Evolutionary conservation across 1,140 invertebrate genomes (phyloP).

Genomic region (Apocrypta bakeri): DNA sequence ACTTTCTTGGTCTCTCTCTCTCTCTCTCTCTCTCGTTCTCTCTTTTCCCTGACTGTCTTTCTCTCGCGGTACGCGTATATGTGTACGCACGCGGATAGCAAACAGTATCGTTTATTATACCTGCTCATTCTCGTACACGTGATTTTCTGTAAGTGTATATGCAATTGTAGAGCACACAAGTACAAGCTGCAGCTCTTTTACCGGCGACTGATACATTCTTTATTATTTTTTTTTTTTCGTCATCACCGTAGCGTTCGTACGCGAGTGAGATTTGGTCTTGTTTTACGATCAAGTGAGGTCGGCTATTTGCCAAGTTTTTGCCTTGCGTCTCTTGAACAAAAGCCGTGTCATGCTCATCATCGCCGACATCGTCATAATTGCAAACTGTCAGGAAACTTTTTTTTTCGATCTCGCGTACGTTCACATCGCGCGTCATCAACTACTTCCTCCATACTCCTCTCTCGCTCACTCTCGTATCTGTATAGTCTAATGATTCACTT

Average conservation of each 20-base stretch:
- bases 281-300: background rate
- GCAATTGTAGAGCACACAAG: background rate
- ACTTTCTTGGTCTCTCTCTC: conserved; percentile 66
- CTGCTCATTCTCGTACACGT: conserved; percentile 38
- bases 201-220: conserved; percentile 9
- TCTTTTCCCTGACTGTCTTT: conserved; percentile 1
- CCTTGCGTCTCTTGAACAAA: background rate
- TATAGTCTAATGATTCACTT: background rate
- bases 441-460: too few relatives aligned
- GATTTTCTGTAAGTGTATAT: conserved; percentile 26
- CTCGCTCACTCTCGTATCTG: background rate
- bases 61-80: background rate
- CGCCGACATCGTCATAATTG: background rate
- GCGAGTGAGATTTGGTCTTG: background rate
- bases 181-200: background rate
- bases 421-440: background rate
- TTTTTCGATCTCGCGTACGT: background rate
- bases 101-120: conserved; percentile 59
- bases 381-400: background rate
- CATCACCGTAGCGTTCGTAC: background rate
- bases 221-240: background rate
- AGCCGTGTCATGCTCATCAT: background rate
- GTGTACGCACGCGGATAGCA: conserved; percentile 52
- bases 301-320: background rate
- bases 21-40: conserved; percentile 43